Base-by-base conservation (phyloP, 2,797 vertebrate genomes). In the Darevskia nairensis region DNA sequence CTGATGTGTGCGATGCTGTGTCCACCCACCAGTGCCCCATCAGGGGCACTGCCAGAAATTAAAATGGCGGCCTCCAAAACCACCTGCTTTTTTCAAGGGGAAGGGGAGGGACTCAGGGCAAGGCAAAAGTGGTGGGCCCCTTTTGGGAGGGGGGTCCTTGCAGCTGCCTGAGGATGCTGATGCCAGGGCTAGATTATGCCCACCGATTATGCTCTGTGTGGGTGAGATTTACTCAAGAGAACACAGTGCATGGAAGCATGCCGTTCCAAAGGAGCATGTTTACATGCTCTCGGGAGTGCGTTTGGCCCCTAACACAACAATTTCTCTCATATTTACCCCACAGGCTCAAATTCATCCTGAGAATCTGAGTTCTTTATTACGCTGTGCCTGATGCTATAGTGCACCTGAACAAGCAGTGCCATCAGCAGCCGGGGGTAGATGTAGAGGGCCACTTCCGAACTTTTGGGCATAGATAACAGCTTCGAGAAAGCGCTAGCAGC, bases 401-500 rank as follows among this genome's bases (percentile, higher is more conserved):
- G 83, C 59, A 95, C 93, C 80, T 90, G 80, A 35, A 94, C 88
- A 27, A 93, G 90, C 8, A 81, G 90, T 3, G 94, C 80, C 78
- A 93, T 89, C 75, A 95, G 86, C 86, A 88, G 88, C 86, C 91
- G 85, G 0, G 77, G 35, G 55, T 93, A 93, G 92, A 93, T 44
- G 72, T 83, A 86, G 35, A 88, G 84, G 74, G 94, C 94, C 0
- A 64, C 89, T 32, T 88, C 87, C 61, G 90, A 4, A 25, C 93
- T 95, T 81, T 89, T 93, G 61, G 89, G 93, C 80, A 94, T 46
- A 0, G 93, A 94, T 81, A 96, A 90, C 80, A 95, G 90, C 74
- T 95, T 94, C 0, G 93, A 93, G 76, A 96, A 88, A 68, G 93
- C 92, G 0, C 93, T 92, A 90, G 94, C 94, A 90, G 94, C 94